phyloP scores from a whole-genome alignment of 64 coral and sea anemone genomes.

The Exaiptasia diaphana region DNA sequence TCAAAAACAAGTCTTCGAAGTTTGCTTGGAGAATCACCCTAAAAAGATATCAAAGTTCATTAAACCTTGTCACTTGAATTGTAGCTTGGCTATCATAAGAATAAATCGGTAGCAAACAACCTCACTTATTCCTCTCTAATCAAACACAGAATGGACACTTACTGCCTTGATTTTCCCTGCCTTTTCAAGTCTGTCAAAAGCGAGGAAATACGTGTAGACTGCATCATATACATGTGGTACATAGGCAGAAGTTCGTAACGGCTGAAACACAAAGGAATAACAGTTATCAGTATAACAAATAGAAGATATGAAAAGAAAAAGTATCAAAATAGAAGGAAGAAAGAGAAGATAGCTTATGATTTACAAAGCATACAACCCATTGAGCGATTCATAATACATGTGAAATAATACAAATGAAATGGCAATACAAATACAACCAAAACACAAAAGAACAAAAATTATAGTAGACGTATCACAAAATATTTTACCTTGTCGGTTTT shows the following conservation, averaged over 20 bases:
- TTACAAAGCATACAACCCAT: not conserved
- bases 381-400: too few species aligned
- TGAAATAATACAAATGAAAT: too few species aligned
- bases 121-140: not conserved
- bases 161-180: slow-evolving; percentile 75
- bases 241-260: slow-evolving; percentile 57
- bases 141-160: not conserved
- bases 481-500: too few species aligned
- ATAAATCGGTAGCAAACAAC: too few species aligned
- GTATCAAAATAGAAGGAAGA: not conserved
- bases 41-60: not conserved
- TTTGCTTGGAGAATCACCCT: slow-evolving; percentile 67
- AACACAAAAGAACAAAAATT: too few species aligned
- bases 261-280: slow-evolving; percentile 18
- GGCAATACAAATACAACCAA: too few species aligned
- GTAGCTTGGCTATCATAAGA: not conserved
- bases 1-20: slow-evolving; percentile 82
- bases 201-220: slow-evolving; percentile 82
- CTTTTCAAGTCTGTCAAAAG: slow-evolving; percentile 82
- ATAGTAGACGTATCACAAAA: too few species aligned
- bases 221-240: slow-evolving; percentile 98
- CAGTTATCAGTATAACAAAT: not conserved
- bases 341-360: not conserved
- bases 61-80: not conserved
- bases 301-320: not conserved